Base-by-base conservation (phyloP, 2,113 vertebrate genomes). In the Limnothrissa miodon region DNA sequence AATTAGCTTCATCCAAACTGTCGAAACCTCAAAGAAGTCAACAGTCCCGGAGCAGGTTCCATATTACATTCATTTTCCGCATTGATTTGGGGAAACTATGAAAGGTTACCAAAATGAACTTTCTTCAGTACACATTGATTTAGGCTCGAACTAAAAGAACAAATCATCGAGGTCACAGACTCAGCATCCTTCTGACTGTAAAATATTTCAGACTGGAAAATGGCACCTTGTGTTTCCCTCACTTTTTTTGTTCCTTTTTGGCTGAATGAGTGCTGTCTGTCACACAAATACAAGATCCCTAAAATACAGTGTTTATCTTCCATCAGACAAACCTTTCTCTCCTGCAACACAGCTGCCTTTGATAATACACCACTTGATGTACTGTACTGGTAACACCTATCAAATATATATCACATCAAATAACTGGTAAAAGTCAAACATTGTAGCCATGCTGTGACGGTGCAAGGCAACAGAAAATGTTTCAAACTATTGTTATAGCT, bases 31-130 rank as follows among this genome's bases (percentile, higher is more conserved):
- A 25, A 25, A 10, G 59, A 25, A 74, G 66, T 74, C 29, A 74
- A 74, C 66, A 74, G 66, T 74, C 66, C 66, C 66, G 5, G 0
- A 33, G 66, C 66, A 74, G 36, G 66, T 74, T 74, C 33, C 66
- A 36, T 36, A 74, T 74, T 33, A 74, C 66, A 74, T 74, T 33
- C 11, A 74, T 74, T 74, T 74, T 74, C 66, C 66, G 36, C 66
- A 74, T 74, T 33, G 66, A 74, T 74, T 36, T 33, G 36, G 36
- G 66, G 66, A 74, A 74, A 33, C 66, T 74, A 39, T 74, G 36
- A 74, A 74, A 36, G 66, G 29, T 74, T 74, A 17, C 66, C 11
- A 15, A 36, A 13, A 74, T 74, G 10, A 36, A 36, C 66, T 74
- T 74, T 13, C 66, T 33, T 39, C 13, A 4, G 66, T 36, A 74